phyloP scores from a whole-genome alignment of 2,113 vertebrate species.

The Falco punctatus region DNA sequence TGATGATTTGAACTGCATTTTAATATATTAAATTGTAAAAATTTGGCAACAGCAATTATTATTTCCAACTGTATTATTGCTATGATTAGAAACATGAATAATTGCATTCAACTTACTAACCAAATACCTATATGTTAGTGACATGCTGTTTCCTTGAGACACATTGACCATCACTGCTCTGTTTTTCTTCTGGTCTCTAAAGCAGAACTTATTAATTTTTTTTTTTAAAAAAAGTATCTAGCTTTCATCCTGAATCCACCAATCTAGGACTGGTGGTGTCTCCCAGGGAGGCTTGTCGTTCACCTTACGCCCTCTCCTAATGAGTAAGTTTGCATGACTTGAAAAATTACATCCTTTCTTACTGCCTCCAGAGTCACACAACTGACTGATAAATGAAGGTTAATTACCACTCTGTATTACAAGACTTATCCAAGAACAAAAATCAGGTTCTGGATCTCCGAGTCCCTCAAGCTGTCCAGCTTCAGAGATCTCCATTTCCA shows the following conservation, averaged over 20 bases:
- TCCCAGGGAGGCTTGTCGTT: not conserved
- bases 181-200: not conserved
- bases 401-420: not conserved
- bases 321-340: not conserved
- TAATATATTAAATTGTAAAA: not conserved
- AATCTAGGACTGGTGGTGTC: constrained; percentile 32
- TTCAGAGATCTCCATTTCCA: not conserved
- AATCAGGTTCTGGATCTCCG: not conserved
- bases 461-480: not conserved
- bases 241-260: constrained; percentile 50
- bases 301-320: not conserved
- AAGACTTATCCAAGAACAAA: not conserved
- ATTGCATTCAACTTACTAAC: not conserved
- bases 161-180: not conserved
- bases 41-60: not conserved
- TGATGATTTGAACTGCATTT: not conserved
- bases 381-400: not conserved
- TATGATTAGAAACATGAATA: not conserved
- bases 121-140: not conserved
- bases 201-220: not conserved
- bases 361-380: not conserved
- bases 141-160: not conserved
- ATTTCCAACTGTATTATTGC: not conserved
- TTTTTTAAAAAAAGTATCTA: not conserved
- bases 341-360: not conserved